Conservation (phyloP, 2,797 vertebrate genomes). For the Oryzias dopingdopingensis region DNA sequence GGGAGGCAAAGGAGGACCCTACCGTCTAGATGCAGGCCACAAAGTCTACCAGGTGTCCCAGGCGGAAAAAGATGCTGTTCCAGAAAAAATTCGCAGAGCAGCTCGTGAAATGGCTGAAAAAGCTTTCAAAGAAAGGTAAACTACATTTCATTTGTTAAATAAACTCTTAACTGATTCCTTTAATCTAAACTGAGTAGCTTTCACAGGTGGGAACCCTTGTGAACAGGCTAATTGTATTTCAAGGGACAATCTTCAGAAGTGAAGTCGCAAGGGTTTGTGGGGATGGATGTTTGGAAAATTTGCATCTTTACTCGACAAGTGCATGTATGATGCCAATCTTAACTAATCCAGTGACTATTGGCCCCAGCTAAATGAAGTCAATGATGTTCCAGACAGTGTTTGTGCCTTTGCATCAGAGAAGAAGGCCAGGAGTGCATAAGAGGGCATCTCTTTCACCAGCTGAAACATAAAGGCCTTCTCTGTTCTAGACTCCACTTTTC, state of each 20-base stretch:
- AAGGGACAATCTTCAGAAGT: constrained; percentile 1
- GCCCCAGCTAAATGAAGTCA: constrained; percentile 14
- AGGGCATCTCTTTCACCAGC: constrained; percentile 58
- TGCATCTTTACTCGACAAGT: constrained; percentile 15
- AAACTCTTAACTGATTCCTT: background rate
- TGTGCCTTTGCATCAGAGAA: constrained; percentile 18
- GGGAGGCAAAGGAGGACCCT: constrained; percentile 94
- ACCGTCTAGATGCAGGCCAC: constrained; percentile 92
- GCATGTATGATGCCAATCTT: constrained; percentile 28
- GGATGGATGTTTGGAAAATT: constrained; percentile 14
- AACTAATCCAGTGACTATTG: constrained; percentile 14
- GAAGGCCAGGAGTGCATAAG: constrained; percentile 45
- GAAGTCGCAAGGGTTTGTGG: constrained; percentile 37
- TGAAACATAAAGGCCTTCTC: constrained; percentile 70
- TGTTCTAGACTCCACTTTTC: constrained; percentile 61
- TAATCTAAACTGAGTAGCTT: background rate
- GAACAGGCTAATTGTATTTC: constrained; percentile 15
- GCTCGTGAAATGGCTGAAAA: constrained; percentile 93
- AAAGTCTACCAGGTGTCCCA: constrained; percentile 91
- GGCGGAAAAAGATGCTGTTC: constrained; percentile 91
- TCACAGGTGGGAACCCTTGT: background rate
- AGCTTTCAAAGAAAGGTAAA: constrained; percentile 89
- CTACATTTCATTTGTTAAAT: background rate
- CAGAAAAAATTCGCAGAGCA: constrained; percentile 90
- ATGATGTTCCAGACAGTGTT: background rate